Percentiles rank a stretch among this genome's conserved stretches.
Evolutionary conservation across 2,113 vertebrate genomes (phyloP).

Genomic region (Bubo bubo): DNA sequence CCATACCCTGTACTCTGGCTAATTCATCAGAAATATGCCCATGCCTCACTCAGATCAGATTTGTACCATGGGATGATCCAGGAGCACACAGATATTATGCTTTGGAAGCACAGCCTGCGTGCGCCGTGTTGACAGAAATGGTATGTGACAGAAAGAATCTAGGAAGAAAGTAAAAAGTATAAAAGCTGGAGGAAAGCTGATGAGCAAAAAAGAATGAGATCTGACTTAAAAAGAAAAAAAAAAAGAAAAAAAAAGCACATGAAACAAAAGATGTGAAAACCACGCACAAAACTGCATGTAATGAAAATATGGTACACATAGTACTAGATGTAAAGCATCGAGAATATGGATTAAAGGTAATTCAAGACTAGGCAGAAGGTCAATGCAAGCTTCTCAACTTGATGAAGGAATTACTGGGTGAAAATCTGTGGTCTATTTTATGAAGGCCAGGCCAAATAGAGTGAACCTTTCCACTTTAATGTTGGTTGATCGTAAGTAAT

Average conservation of each 20-base stretch:
- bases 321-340: neutral
- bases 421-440: neutral
- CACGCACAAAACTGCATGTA: accelerated
- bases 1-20: slow-evolving; percentile 8
- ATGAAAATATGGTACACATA: neutral
- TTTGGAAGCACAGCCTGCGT: accelerated
- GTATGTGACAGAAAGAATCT: neutral
- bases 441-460: neutral
- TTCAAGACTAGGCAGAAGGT: neutral
- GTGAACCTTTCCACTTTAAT: neutral
- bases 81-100: neutral
- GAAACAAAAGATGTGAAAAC: neutral
- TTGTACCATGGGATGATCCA: neutral
- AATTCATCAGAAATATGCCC: slow-evolving; percentile 10
- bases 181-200: neutral
- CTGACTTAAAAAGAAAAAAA: neutral
- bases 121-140: neutral
- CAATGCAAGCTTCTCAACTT: neutral
- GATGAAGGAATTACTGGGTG: neutral
- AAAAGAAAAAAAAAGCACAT: accelerated
- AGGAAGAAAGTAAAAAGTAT: neutral
- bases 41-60: neutral
- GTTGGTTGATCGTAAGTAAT: neutral
- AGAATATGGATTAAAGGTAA: neutral
- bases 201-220: neutral